A percentile compares a stretch with the other conserved stretches of the same genome.
Conservation (phyloP, 2,113 vertebrate species). For the Shinisaurus crocodilurus region DNA sequence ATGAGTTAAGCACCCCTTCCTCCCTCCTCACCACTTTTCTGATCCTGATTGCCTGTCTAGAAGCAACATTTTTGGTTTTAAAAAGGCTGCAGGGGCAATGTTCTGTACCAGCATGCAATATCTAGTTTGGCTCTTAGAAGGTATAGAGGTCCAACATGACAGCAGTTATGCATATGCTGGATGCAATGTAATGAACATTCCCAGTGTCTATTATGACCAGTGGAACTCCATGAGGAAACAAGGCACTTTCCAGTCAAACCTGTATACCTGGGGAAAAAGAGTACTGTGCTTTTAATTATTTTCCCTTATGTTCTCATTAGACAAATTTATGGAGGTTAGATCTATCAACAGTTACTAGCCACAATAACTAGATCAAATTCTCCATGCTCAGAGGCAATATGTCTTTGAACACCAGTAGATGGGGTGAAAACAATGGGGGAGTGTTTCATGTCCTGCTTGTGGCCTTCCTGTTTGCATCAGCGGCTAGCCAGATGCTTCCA, state of each 20-base stretch:
- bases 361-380: not conserved
- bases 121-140: not conserved
- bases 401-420: not conserved
- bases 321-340: too few relatives aligned
- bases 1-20: not conserved
- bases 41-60: not conserved
- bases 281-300: too few relatives aligned
- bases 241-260: not conserved
- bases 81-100: not conserved
- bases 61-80: not conserved
- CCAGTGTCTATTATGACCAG: too few relatives aligned
- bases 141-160: not conserved
- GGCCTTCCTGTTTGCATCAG: not conserved
- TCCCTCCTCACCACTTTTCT: not conserved
- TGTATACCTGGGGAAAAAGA: too few relatives aligned
- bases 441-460: not conserved
- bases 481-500: not conserved
- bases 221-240: not conserved
- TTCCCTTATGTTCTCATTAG: not conserved
- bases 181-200: not conserved
- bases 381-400: not conserved
- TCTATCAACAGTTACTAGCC: too few relatives aligned
- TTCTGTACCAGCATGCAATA: not conserved
- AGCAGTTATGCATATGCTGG: not conserved
- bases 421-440: not conserved